Evolutionary conservation across 2,113 vertebrate genomes (phyloP).

Genomic region (Clarias magur): DNA sequence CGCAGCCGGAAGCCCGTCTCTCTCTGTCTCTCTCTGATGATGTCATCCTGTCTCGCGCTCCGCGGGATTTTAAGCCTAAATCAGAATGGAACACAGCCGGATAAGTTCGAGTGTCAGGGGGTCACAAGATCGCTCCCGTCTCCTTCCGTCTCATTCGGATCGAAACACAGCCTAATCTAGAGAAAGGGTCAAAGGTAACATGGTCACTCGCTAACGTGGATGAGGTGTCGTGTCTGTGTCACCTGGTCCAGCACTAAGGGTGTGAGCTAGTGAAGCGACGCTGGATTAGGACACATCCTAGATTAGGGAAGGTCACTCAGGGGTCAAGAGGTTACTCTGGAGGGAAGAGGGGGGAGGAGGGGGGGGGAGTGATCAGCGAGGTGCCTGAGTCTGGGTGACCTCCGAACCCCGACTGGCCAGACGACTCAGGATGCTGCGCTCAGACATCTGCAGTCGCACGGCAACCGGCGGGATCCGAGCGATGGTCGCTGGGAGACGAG

Average conservation of each 20-base stretch:
- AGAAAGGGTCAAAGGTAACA: slow-evolving; percentile 1
- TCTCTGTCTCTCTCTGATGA: not conserved
- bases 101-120: not conserved
- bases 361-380: slow-evolving; percentile 58
- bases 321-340: not conserved
- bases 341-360: slow-evolving; percentile 57
- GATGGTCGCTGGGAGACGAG: slow-evolving; percentile 92
- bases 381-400: slow-evolving; percentile 84
- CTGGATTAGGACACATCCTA: slow-evolving; percentile 28
- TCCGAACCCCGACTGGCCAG: slow-evolving; percentile 91
- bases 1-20: not conserved
- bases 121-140: not conserved
- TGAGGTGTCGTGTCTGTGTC: slow-evolving; percentile 19
- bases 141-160: not conserved
- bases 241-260: slow-evolving; percentile 27
- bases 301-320: slow-evolving; percentile 8
- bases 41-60: not conserved
- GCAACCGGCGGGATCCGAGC: slow-evolving; percentile 95
- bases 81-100: not conserved
- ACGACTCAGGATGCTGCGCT: slow-evolving; percentile 96
- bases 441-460: slow-evolving; percentile 95
- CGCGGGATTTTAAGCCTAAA: too few species aligned
- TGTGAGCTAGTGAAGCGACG: slow-evolving; percentile 7
- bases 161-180: not conserved
- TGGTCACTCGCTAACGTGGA: not conserved